Base-by-base conservation (phyloP, 1,140 invertebrate species). In the Temnothorax longispinosus region DNA sequence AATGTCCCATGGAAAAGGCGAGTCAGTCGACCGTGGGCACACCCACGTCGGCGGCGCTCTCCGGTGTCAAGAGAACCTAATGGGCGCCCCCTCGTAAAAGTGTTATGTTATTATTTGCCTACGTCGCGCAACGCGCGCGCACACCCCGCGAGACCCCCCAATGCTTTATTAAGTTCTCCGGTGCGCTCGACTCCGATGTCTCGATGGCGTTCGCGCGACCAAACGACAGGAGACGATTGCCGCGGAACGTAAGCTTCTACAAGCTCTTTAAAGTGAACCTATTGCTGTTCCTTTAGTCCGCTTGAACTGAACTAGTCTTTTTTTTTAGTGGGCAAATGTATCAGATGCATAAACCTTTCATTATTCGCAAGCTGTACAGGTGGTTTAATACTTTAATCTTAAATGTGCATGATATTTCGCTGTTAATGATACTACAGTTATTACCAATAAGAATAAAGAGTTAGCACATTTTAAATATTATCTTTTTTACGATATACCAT, bases 21-120 rank as follows among this genome's bases (percentile, higher is more conserved):
- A 71, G 54, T 64, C 35, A 62, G 85, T 62, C 65, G 60, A 50
- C 71, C 27, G 15, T 35, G n/a, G 38, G 87, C 84, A 76, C 86
- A 78, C 54, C 82, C 86, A 89, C 82, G 86, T 88, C 50, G 85
- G 32, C 85, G 75, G 60, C 52, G 78, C 81, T 67, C 67, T 87
- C 86, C 75, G 80, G 65, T 87, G 77, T 90, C 89, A 87, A 82
- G 86, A 81, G 69, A 88, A 32, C 54, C 65, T 65, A 90, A 86
- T 88, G 50, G 76, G 52, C 80, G 82, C 54, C 65, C 41, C 60
- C 86, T 85, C 88, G 86, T 89, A 89, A 90, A 90, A 85, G 54
- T 85, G 72, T 89, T 90, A 89, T 85, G 72, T 89, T 90, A 89
- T 90, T 90, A 89, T 88, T 90, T 86, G 71, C 86, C 54, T 67